Base-by-base conservation (phyloP, 1,140 invertebrate species). In the Aphelinus certus region DNA sequence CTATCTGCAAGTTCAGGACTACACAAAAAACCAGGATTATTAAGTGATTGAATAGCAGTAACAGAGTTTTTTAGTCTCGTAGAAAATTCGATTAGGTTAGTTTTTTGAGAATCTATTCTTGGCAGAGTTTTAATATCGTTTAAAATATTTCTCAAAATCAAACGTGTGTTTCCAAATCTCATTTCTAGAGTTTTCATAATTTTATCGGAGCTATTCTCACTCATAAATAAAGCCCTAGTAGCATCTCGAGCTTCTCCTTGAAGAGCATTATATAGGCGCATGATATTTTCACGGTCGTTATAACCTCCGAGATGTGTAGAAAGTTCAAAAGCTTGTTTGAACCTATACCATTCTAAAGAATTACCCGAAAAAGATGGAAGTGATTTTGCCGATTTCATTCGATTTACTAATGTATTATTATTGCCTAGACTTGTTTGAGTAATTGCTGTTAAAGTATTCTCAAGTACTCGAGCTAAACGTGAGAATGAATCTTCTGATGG, bases 171-270 rank as follows among this genome's bases (percentile, higher is more conserved):
- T 10, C 74, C 74, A 43, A 71, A 71, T 0, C 74, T 10, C 51
- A 75, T 48, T n/a, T 71, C 67, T 48, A 75, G 53, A 46, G 61
- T 71, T 5, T 71, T n/a, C 61, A 75, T 71, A 5, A 75, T 66
- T 9, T 10, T 5, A 4, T 43, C n/a, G 5, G 61, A 46, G 4
- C 9, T 66, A 10, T 58, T 60, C 0, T 9, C 63, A 1, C 62
- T 58, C 9, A 71, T 71, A 53, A 70, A 48, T 5, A 70, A 42
- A 1, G 56, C n/a, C 9, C 61, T 43, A 1, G 71, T 53, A 1
- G 67, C 2, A 6, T 70, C 74, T 3, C 51, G 26, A 7, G 74
- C 74, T 56, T 58, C 43, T 1, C 74, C 74, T 7, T 65, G 45
- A 0, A 75, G 43, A 3, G 56, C 48, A 6, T 64, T 47, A 47